These are phyloP conservation scores for Habropoda laboriosa DNA, from an alignment of 1,140 invertebrate genomes.

Conservation along the genomic window DNA sequence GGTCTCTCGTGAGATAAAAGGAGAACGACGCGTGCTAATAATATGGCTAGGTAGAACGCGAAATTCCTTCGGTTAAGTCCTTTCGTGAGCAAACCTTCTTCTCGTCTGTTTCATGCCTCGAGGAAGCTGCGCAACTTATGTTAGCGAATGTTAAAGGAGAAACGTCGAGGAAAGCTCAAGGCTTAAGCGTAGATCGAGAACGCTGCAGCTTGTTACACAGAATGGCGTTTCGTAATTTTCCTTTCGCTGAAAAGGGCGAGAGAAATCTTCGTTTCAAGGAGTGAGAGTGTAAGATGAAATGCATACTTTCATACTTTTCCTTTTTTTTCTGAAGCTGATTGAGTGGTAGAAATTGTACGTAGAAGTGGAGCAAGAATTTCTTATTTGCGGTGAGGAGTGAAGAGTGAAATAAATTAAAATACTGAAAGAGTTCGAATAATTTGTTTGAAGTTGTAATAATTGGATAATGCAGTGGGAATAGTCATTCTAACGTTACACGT, in stretches of 20 bases:
- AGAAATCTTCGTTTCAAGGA: neutral
- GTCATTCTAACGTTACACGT: too few relatives aligned
- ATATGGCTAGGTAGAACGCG: conserved; percentile 61
- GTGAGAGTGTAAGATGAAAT: neutral
- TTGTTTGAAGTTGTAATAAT: too few relatives aligned
- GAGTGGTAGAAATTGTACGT: too few relatives aligned
- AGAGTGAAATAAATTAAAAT: too few relatives aligned
- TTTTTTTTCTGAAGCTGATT: too few relatives aligned
- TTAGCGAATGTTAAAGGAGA: conserved; percentile 32
- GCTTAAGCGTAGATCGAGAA: conserved; percentile 66
- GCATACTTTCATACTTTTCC: too few relatives aligned
- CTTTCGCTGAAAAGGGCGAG: conserved; percentile 4
- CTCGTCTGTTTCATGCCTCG: conserved; percentile 26
- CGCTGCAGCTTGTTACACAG: conserved; percentile 49
- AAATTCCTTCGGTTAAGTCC: conserved; percentile 41
- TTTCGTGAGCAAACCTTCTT: neutral
- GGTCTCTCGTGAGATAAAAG: neutral
- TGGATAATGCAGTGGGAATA: too few relatives aligned
- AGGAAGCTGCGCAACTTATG: conserved; percentile 54
- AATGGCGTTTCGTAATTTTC: conserved; percentile 56
- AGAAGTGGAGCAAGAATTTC: too few relatives aligned
- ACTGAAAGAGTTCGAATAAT: too few relatives aligned
- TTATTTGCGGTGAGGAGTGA: too few relatives aligned
- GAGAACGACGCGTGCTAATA: conserved; percentile 55
- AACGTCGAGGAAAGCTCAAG: conserved; percentile 37